Percentiles rank a stretch among this genome's conserved stretches.
phyloP scores from a whole-genome alignment of 1,140 invertebrate genomes.

The Trachelipus rathkii region DNA sequence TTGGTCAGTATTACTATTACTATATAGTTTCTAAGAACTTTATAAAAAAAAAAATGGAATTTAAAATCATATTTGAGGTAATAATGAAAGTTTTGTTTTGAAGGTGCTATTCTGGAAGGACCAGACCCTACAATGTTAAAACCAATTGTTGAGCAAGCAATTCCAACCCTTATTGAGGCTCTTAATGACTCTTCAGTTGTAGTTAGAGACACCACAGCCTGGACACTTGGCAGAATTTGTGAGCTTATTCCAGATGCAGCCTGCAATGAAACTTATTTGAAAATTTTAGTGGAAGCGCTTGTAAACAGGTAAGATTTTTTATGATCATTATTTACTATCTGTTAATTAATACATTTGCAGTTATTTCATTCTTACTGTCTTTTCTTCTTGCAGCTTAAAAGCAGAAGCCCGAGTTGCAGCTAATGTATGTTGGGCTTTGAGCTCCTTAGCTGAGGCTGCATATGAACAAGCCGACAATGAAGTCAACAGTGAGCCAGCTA shows the following conservation, averaged over 20 bases:
- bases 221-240: constrained; percentile 96
- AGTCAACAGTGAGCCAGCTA: constrained; percentile 63
- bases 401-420: constrained; percentile 93
- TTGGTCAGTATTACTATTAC: constrained; percentile 59
- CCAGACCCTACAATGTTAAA: constrained; percentile 81
- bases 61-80: no score
- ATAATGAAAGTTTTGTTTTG: constrained; percentile 20
- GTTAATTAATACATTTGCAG: no score
- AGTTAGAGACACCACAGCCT: constrained; percentile 94
- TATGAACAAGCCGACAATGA: constrained; percentile 76
- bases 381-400: constrained; percentile 58
- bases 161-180: constrained; percentile 87
- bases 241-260: constrained; percentile 95
- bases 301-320: constrained; percentile 59
- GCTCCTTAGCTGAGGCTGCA: constrained; percentile 92
- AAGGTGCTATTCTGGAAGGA: constrained; percentile 86
- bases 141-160: constrained; percentile 90
- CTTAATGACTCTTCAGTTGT: constrained; percentile 90
- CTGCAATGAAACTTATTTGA: constrained; percentile 67
- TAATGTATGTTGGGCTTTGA: constrained; percentile 99
- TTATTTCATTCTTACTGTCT: background rate
- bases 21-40: background rate
- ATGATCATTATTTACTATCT: no score
- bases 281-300: constrained; percentile 78
- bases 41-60: no score